Conservation (phyloP, 2,888 invertebrate species). For the Mayetiola destructor region DNA sequence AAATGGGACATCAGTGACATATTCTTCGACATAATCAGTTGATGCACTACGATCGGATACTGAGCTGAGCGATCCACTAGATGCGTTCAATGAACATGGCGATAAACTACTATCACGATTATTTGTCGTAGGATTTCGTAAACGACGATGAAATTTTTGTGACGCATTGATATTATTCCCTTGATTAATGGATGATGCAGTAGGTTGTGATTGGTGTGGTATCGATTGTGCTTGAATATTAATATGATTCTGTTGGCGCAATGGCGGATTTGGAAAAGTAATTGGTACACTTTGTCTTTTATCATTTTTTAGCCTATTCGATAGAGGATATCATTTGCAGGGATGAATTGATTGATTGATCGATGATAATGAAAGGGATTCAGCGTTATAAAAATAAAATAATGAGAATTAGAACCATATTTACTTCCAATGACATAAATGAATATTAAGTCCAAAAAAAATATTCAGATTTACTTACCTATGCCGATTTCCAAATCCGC, state of each 20-base stretch:
- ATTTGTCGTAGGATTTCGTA: conserved; percentile 23
- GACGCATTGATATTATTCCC: background rate
- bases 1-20: conserved; percentile 72
- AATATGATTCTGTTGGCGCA: too few species aligned
- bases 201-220: background rate
- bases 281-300: conserved; percentile 4
- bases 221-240: too few species aligned
- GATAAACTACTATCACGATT: conserved; percentile 3
- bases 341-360: too few species aligned
- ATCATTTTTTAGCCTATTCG: conserved; percentile 2
- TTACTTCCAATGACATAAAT: too few species aligned
- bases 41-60: conserved; percentile 60
- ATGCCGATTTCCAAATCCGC: conserved; percentile 5
- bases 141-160: background rate
- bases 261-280: too few species aligned
- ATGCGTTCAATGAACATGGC: conserved; percentile 25
- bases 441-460: too few species aligned
- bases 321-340: too few species aligned
- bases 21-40: conserved; percentile 71
- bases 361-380: too few species aligned
- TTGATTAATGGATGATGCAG: background rate
- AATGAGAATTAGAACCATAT: too few species aligned
- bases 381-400: too few species aligned
- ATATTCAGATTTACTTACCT: background rate
- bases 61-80: conserved; percentile 59